These are phyloP conservation scores for Wiebesia pumilae DNA, from an alignment of 1,140 invertebrate genomes.

Conservation along the genomic window DNA sequence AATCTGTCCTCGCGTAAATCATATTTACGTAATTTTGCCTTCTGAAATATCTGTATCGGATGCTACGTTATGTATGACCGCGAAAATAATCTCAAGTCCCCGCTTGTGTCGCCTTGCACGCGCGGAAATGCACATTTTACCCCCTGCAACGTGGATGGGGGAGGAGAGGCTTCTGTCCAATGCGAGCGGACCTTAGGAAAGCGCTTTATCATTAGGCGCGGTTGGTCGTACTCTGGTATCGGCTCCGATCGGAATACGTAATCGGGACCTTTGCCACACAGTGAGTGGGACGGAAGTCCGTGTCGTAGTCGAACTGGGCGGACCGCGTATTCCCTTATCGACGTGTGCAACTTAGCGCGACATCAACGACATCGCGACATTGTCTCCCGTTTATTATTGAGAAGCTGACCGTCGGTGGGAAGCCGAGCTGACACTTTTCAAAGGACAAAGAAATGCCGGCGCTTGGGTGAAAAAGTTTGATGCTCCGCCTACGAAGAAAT, in stretches of 20 bases:
- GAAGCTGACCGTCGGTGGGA: background rate
- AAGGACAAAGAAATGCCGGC: too few relatives aligned
- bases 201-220: conserved; percentile 60
- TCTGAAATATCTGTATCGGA: background rate
- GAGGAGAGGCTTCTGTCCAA: background rate
- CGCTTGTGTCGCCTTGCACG: background rate
- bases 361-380: too few relatives aligned
- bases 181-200: conserved; percentile 51
- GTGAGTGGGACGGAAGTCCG: conserved; percentile 49
- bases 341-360: background rate
- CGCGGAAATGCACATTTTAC: background rate
- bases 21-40: background rate
- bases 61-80: too few relatives aligned
- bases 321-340: conserved; percentile 30
- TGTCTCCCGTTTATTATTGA: background rate
- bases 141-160: background rate
- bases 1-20: too few relatives aligned
- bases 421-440: too few relatives aligned
- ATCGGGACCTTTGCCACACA: conserved; percentile 63
- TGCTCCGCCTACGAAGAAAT: background rate
- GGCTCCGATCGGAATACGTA: conserved; percentile 66
- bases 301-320: conserved; percentile 20
- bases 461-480: background rate
- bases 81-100: background rate
- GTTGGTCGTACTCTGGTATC: conserved; percentile 54